Conservation (phyloP, 2,888 invertebrate species). For the Pimpla rufipes region DNA sequence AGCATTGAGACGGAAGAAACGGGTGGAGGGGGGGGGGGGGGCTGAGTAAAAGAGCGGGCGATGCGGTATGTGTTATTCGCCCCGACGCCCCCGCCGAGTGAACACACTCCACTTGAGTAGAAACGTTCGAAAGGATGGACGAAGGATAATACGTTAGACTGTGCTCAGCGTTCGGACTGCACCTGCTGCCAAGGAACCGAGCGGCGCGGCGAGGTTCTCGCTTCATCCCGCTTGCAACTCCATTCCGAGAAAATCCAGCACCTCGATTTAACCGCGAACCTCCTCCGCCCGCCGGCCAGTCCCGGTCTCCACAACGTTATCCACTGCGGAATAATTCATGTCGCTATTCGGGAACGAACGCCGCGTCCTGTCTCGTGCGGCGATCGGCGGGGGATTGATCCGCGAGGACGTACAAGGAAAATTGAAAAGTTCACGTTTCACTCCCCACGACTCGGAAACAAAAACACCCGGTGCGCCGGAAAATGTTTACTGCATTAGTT, state of each 20-base stretch:
- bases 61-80: slow-evolving; percentile 65
- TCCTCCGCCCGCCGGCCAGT: slow-evolving; percentile 8
- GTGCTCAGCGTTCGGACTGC: slow-evolving; percentile 48
- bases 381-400: slow-evolving; percentile 7
- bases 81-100: slow-evolving; percentile 62
- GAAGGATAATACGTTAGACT: slow-evolving; percentile 66
- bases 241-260: slow-evolving; percentile 64
- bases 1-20: slow-evolving; percentile 5
- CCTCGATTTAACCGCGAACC: slow-evolving; percentile 54
- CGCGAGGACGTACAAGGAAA: slow-evolving; percentile 3
- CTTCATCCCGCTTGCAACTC: slow-evolving; percentile 59
- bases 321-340: slow-evolving; percentile 68
- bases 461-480: too few relatives aligned
- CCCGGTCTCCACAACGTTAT: slow-evolving; percentile 54
- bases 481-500: too few relatives aligned
- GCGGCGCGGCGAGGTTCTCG: slow-evolving; percentile 20
- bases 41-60: slow-evolving; percentile 14
- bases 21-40: background rate
- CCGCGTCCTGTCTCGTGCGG: background rate
- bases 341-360: slow-evolving; percentile 35
- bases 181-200: slow-evolving; percentile 56
- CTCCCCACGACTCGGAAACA: too few relatives aligned
- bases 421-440: slow-evolving; percentile 8
- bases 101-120: slow-evolving; percentile 63
- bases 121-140: slow-evolving; percentile 64